Evolutionary conservation across 2,113 vertebrate species (phyloP).

Genomic region (Chinchilla lanigera): DNA sequence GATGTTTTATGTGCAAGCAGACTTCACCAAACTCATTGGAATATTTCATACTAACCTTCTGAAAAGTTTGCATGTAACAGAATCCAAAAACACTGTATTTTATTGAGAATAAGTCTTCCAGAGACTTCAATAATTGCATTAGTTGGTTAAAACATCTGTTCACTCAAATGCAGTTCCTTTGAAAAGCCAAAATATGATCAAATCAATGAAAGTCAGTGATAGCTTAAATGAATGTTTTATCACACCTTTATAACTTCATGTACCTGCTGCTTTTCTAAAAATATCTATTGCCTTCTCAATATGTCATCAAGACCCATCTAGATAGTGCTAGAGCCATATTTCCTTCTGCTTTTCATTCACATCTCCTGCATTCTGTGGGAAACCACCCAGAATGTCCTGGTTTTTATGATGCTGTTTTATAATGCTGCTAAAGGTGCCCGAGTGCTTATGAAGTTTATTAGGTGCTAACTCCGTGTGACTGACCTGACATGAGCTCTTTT

Average conservation of each 20-base stretch:
- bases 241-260: not conserved
- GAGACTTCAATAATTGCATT: conserved; percentile 15
- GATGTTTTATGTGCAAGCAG: not conserved
- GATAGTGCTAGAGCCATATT: not conserved
- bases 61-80: not conserved
- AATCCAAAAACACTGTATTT: not conserved
- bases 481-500: not conserved
- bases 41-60: not conserved
- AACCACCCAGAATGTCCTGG: not conserved
- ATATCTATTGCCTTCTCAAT: not conserved
- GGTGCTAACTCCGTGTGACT: not conserved
- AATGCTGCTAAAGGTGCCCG: not conserved
- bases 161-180: not conserved
- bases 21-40: not conserved
- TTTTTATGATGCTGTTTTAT: not conserved
- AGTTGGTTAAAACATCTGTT: conserved; percentile 3
- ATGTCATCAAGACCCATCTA: not conserved
- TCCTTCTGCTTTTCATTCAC: not conserved
- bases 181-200: conserved; percentile 23
- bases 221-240: conserved; percentile 39
- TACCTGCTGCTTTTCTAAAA: not conserved
- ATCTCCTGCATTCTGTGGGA: not conserved
- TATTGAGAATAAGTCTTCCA: conserved; percentile 6
- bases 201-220: not conserved
- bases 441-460: not conserved